phyloP scores from a whole-genome alignment of 2,113 vertebrate species.

The Chaetodon auriga region DNA sequence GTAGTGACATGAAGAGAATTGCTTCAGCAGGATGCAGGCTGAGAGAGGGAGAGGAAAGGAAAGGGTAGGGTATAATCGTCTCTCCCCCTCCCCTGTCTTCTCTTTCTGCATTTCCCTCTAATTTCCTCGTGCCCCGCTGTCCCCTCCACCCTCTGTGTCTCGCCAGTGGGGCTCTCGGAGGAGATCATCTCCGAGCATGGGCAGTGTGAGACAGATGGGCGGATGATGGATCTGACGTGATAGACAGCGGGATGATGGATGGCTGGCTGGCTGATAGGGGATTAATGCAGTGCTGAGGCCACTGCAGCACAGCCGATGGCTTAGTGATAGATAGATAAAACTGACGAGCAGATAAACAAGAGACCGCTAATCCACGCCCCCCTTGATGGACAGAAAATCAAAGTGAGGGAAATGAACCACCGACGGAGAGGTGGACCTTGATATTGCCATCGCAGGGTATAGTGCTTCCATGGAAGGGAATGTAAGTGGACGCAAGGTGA shows the following conservation, averaged over 20 bases:
- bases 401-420: constrained; percentile 74
- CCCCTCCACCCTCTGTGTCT: constrained; percentile 59
- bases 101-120: constrained; percentile 62
- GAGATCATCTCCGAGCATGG: constrained; percentile 75
- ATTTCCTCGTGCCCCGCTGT: constrained; percentile 57
- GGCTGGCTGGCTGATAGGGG: constrained; percentile 82
- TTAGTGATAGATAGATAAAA: constrained; percentile 86
- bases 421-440: constrained; percentile 58
- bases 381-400: constrained; percentile 86
- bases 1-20: constrained; percentile 69
- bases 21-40: constrained; percentile 55
- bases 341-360: constrained; percentile 87
- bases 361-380: constrained; percentile 85
- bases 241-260: constrained; percentile 86
- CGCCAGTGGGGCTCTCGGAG: constrained; percentile 65
- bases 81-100: constrained; percentile 36
- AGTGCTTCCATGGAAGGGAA: constrained; percentile 47
- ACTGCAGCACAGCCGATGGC: constrained; percentile 73
- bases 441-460: constrained; percentile 42
- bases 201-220: constrained; percentile 84
- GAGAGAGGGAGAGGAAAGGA: constrained; percentile 37
- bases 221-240: constrained; percentile 87
- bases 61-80: constrained; percentile 65
- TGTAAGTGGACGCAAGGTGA: constrained; percentile 51
- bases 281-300: constrained; percentile 84